phyloP scores from a whole-genome alignment of 2,797 vertebrate genomes.

The Calcarius lapponicus region DNA sequence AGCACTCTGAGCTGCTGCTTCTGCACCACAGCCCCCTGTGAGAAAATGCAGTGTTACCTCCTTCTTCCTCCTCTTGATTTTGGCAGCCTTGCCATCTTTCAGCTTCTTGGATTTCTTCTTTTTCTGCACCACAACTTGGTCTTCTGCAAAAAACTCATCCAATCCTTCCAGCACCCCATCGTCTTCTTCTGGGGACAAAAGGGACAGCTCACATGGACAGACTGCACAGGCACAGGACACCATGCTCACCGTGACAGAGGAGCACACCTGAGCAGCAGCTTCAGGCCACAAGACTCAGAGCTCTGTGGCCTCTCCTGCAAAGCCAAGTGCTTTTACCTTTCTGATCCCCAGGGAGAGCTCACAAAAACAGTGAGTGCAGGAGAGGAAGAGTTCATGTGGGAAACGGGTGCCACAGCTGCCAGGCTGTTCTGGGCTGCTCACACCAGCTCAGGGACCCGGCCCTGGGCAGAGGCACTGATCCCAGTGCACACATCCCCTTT shows the following conservation, averaged over 20 bases:
- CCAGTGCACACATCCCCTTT: no score
- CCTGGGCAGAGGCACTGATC: not conserved
- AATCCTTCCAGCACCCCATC: slow-evolving; percentile 86
- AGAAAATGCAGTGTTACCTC: slow-evolving; percentile 77
- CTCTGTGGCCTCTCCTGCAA: not conserved
- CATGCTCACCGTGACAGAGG: fast-evolving
- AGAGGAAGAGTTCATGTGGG: not conserved
- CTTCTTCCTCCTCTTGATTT: slow-evolving; percentile 93
- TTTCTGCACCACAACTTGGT: slow-evolving; percentile 78
- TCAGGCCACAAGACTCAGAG: fast-evolving
- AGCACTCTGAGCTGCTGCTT: not conserved
- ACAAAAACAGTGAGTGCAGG: not conserved
- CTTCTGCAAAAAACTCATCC: slow-evolving; percentile 89
- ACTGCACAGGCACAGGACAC: not conserved
- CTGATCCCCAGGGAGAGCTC: fast-evolving
- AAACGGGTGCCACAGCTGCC: not conserved
- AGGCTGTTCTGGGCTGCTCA: not conserved
- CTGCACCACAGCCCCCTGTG: fast-evolving
- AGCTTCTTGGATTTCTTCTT: slow-evolving; percentile 93
- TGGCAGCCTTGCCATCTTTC: slow-evolving; percentile 87
- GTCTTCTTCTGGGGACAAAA: slow-evolving; percentile 81
- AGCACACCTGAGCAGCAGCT: no score
- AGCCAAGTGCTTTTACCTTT: not conserved
- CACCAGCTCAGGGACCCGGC: fast-evolving
- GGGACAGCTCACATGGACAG: not conserved